Base-by-base conservation (phyloP, 2,797 vertebrate genomes). In the Gymnocypris eckloni region DNA sequence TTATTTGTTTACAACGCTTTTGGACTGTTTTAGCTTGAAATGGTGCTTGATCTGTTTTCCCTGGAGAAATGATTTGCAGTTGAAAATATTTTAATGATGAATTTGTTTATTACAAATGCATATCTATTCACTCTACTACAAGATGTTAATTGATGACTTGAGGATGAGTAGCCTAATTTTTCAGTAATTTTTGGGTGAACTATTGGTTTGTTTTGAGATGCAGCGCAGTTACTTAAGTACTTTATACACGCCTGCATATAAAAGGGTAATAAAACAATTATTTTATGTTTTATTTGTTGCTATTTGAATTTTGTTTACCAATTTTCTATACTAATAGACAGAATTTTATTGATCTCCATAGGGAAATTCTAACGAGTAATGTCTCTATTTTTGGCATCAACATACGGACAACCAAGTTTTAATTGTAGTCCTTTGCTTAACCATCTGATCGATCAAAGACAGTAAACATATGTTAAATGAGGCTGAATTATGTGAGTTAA, bases 361-460 rank as follows among this genome's bases (percentile, higher is more conserved):
- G 22, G 28, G 45, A 69, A 81, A 81, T 64, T 45, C 22, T 28
- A 78, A 78, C 25, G n/a, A 77, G 33, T 45, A 79, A 45, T 81
- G 5, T 52, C 28, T 8, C 45, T 69, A 28, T 13, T 52, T 28
- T 48, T 50, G 22, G 66, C 43, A 41, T 56, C 22, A 4, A 18
- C 80, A 71, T 59, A 43, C 3, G 6, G 28, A 22, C 16, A 20
- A 69, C 45, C 48, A 54, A 52, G 48, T 33, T 81, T 81, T 50
- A 66, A 80, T 79, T 7, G 0, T 28, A 70, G 33, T 67, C 5
- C 61, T 54, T 69, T 71, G 18, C 11, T 56, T 20, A 41, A n/a
- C 10, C 48, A 20, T 59, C 75, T 56, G 75, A 79, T 78, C 75
- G 59, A 45, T 79, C 72, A 70, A 84, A 84, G 16, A 8, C 18